Evolutionary conservation across 2,888 invertebrate genomes (phyloP), one percentile per base, ranked within the genome.

Genomic region (Griposia aprilina): DNA sequence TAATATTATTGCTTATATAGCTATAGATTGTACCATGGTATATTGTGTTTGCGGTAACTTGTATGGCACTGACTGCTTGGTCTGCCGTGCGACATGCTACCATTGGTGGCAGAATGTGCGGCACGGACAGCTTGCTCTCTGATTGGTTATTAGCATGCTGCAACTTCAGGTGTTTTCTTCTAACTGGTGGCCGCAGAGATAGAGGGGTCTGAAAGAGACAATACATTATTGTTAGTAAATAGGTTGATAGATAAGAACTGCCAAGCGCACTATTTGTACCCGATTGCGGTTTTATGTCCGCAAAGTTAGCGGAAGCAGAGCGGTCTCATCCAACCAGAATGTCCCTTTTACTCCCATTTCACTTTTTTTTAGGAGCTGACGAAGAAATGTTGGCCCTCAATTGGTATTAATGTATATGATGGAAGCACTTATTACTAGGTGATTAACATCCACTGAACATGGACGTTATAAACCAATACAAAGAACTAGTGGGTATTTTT

Each of bases 91-190:
- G 59, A 17, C 36, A 26, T 48, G 59, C 45, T 60, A 26, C 36
- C 26, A 63, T 66, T 52, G 50, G 66, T 68, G 63, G 71, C 36
- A 48, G 15, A 74, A 68, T 80, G 36, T 70, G 50, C 52, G 72
- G 78, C 85, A 84, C 83, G 48, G 78, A 72, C 41, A 69, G 72
- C 63, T 17, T 41, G 62, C n/a, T 63, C 10, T 75, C 66, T 83
- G 75, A 57, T 83, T 77, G 63, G 59, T 72, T 80, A 76, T 92
- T 94, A 95, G 90, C 92, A 94, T 13, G 94, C 94, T 17, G 94
- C 87, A 1, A 95, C 92, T 77, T 95, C 93, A 11, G 79, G 76
- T 36, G 80, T 70, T 86, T 94, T 94, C 91, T 94, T 94, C 91
- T 94, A 93, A 82, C 86, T 90, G 36, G 89, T 82, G 30, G 91